Evolutionary conservation across 1,140 invertebrate genomes (phyloP), one percentile per base, ranked within the genome.

Genomic region (Coenobita brevimanus): DNA sequence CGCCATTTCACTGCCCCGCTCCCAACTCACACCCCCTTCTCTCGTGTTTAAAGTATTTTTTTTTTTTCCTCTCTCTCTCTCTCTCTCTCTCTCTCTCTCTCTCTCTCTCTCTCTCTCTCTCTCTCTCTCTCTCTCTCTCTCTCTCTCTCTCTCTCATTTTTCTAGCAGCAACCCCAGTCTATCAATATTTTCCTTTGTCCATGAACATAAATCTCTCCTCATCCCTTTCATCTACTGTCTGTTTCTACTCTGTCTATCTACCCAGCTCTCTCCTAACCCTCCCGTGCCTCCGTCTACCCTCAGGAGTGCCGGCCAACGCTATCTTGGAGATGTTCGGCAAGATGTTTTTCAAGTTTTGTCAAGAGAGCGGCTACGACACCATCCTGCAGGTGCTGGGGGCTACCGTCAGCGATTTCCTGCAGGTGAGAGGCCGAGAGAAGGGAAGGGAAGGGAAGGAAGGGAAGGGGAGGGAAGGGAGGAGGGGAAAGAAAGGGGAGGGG

Each of bases 331-430:
- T 97, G 15, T 99, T 99, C 92, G 98, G 98, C 0, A 97, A 97
- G 91, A 98, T 96, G 92, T 98, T 98, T 92, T 98, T 98, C 91
- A 97, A 98, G 92, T 98, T 98, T 92, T 98, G 97, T 91, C 97
- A 98, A 93, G 97, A 98, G 92, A 98, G 97, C 24, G 97, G 97
- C 33, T 98, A 98, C 92, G 97, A 98, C 91, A 97, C 97, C 93
- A 98, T 98, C 90, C 93, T 98, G 3, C 97, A 98, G 93, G 97
- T 98, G 0, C 93, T 98, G 0, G 97, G 97, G 67, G 97, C 97
- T n/a, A 98, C 97, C 6, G 97, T 97, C 2, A 93, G 97, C 79
- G 97, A 98, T 93, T 98, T 98, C 92, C 93, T 98, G 79, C 97
- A 97, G 94, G 97, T 97, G 93, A 92, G 83, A 69, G 10, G 27